A percentile compares a stretch with the other conserved stretches of the same genome.
Evolutionary conservation across 1,140 invertebrate genomes (phyloP).

Genomic region (Drosophila leontia): DNA sequence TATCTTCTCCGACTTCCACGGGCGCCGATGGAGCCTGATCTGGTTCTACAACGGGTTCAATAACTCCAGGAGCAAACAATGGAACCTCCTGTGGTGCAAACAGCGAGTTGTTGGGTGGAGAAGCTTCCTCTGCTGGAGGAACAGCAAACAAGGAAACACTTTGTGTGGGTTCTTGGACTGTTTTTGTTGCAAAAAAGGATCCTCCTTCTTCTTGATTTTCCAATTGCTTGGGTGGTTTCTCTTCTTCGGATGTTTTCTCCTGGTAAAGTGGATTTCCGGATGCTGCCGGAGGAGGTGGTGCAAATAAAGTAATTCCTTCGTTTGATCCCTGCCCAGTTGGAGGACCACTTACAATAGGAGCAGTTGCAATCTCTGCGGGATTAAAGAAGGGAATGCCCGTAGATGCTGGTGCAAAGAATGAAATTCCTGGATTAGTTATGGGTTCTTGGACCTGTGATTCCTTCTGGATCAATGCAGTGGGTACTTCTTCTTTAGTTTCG

Average conservation of each 20-base stretch:
- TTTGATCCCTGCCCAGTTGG: not conserved
- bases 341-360: not conserved
- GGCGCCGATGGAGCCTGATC: constrained; percentile 12
- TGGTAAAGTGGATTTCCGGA: constrained; percentile 4
- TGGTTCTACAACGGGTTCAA: constrained; percentile 16
- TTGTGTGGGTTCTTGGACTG: not conserved
- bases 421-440: constrained; percentile 12
- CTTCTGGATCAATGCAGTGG: not conserved
- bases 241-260: not conserved
- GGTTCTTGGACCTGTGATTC: not conserved
- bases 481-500: constrained; percentile 1
- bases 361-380: not conserved
- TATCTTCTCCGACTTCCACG: not conserved
- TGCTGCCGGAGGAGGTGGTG: constrained; percentile 8
- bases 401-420: constrained; percentile 21
- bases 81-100: constrained; percentile 6
- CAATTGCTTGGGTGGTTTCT: not conserved
- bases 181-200: not conserved
- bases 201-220: not conserved
- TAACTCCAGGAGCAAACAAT: constrained; percentile 19
- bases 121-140: not conserved
- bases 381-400: constrained; percentile 12
- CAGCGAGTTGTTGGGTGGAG: not conserved
- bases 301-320: constrained; percentile 28
- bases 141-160: constrained; percentile 5